Evolutionary conservation across 2,113 vertebrate genomes (phyloP).

Genomic region (Phaethornis superciliosus): DNA sequence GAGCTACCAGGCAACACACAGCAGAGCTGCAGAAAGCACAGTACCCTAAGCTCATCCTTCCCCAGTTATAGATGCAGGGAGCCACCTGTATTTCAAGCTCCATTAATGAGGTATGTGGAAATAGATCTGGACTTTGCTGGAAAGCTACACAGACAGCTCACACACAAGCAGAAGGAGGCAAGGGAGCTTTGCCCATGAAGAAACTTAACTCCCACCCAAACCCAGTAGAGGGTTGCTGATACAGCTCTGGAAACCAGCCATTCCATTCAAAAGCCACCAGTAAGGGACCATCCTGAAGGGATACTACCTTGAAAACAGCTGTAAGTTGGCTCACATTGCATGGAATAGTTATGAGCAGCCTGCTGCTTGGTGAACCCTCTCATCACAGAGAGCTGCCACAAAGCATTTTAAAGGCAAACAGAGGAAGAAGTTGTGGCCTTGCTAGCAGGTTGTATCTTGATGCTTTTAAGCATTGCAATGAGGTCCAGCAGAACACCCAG

Average conservation of each 20-base stretch:
- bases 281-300: neutral
- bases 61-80: neutral
- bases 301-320: neutral
- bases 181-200: neutral
- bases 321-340: neutral
- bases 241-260: neutral
- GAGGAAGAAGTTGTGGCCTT: neutral
- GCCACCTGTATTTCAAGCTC: neutral
- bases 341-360: neutral
- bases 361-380: neutral
- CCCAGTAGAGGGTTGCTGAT: neutral
- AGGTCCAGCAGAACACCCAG: neutral
- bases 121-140: accelerated
- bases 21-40: neutral
- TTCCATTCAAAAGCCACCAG: neutral
- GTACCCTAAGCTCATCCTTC: neutral
- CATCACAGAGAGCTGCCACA: neutral
- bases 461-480: accelerated
- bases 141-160: neutral
- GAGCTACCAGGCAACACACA: neutral
- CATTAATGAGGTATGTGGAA: accelerated
- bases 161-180: too few relatives aligned
- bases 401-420: neutral
- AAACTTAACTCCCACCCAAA: neutral
- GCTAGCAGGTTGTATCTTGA: neutral